Conservation (phyloP, 2,888 invertebrate genomes). For the Ditula angustiorana region DNA sequence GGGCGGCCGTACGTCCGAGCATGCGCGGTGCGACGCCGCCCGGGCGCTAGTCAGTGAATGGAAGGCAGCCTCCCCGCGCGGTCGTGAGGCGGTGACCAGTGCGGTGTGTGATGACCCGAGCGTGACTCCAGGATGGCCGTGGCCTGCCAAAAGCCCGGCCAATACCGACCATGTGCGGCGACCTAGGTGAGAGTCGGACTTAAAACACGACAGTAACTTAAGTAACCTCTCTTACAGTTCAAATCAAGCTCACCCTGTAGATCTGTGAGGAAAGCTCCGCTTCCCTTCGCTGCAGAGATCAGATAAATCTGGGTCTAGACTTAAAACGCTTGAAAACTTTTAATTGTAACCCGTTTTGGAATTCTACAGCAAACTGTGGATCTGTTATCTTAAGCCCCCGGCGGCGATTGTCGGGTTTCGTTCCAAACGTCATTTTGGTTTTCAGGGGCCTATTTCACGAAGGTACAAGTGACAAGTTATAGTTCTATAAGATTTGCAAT, state of each 20-base stretch:
- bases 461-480: neutral
- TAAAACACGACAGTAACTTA: no score
- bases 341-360: neutral
- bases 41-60: conserved; percentile 80
- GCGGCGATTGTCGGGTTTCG: neutral
- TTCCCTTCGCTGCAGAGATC: neutral
- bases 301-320: neutral
- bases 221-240: no score
- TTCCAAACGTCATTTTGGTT: neutral
- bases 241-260: neutral
- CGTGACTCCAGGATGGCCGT: conserved; percentile 77
- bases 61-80: conserved; percentile 57
- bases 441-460: neutral
- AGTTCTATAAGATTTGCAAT: neutral
- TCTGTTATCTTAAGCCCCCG: neutral
- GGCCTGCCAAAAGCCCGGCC: conserved; percentile 74
- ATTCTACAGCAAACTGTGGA: neutral
- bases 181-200: conserved; percentile 69
- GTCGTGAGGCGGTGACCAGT: conserved; percentile 68
- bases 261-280: no score
- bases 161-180: conserved; percentile 73
- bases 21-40: conserved; percentile 72
- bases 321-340: neutral
- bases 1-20: conserved; percentile 64
- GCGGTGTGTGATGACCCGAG: conserved; percentile 61